Conservation (phyloP, 2,113 vertebrate genomes). For the Dipodomys merriami region DNA sequence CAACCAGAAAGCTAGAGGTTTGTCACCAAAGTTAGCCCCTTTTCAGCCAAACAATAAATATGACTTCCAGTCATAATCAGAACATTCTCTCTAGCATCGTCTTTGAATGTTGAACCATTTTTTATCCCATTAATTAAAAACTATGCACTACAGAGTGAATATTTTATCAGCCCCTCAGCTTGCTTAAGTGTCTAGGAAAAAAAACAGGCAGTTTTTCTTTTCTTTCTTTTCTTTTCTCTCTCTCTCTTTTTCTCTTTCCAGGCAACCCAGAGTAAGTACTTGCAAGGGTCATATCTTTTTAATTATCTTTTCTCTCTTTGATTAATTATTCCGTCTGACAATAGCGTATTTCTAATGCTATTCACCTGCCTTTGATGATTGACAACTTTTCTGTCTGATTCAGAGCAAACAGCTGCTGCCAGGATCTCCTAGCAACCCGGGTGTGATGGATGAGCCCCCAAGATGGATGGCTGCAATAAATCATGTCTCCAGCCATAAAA, state of each 20-base stretch:
- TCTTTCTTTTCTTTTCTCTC: conserved; percentile 80
- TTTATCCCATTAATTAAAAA: conserved; percentile 94
- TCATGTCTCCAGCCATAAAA: conserved; percentile 99
- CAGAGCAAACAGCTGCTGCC: conserved; percentile 99
- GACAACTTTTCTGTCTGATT: conserved; percentile 99
- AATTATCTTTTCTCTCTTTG: conserved; percentile 99
- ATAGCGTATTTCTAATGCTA: conserved; percentile 98
- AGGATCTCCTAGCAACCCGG: conserved; percentile 99
- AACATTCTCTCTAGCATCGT: conserved; percentile 88
- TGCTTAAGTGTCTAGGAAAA: conserved; percentile 93
- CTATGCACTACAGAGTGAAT: conserved; percentile 91
- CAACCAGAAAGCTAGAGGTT: conserved; percentile 79
- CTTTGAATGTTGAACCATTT: conserved; percentile 94
- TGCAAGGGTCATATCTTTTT: conserved; percentile 99
- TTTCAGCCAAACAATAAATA: conserved; percentile 92
- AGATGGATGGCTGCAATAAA: conserved; percentile 99
- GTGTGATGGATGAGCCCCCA: conserved; percentile 99
- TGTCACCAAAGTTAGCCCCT: conserved; percentile 86
- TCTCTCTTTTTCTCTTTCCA: conserved; percentile 86
- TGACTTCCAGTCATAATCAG: conserved; percentile 91
- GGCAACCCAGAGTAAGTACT: conserved; percentile 97
- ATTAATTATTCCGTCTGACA: conserved; percentile 99
- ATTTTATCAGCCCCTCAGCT: conserved; percentile 93
- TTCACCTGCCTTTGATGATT: conserved; percentile 99
- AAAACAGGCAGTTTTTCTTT: conserved; percentile 88